Evolutionary conservation across 1,140 invertebrate species (phyloP), one percentile per base, ranked within the genome.

Genomic region (Megalopta genalis): DNA sequence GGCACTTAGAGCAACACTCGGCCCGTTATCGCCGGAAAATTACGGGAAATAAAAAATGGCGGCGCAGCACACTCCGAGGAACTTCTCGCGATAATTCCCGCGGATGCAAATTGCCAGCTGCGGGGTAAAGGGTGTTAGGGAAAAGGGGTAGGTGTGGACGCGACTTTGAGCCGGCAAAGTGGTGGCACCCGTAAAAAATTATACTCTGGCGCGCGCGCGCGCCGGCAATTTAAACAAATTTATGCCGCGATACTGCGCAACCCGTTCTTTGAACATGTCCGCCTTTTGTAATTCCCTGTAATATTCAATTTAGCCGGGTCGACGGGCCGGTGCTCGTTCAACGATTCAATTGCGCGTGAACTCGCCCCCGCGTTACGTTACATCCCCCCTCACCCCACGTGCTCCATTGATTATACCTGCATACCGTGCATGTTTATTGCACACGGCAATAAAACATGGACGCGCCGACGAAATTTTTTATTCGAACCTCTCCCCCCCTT

Each of bases 271-370:
- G 64, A 66, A 16, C n/a, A n/a, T 46, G n/a, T n/a, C 64, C 5
- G 37, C 12, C 39, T 25, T 42, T 25, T 39, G n/a, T 66, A 46
- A 66, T 66, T 42, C 37, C 32, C 12, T 60, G 54, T 60, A 42
- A 60, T 27, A 59, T 71, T 71, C 69, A 71, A 71, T 71, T 60
- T 18, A 42, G n/a, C 37, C n/a, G 23, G 21, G 3, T 39, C n/a
- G 37, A 21, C 59, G 4, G 32, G 25, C 52, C 21, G 9, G 69
- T 37, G 37, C 63, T 39, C 37, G 67, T 42, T 25, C 54, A 6
- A 57, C 37, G 57, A 71, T 54, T 60, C 54, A 59, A 71, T 71
- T 37, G n/a, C 69, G 54, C 39, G 69, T 37, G 49, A 71, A 37
- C 54, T 32, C 37, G 23, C 0, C 21, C 37, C 14, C 21, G 46